phyloP scores from a whole-genome alignment of 1,140 invertebrate species.

The Macrocentrus cingulum region DNA sequence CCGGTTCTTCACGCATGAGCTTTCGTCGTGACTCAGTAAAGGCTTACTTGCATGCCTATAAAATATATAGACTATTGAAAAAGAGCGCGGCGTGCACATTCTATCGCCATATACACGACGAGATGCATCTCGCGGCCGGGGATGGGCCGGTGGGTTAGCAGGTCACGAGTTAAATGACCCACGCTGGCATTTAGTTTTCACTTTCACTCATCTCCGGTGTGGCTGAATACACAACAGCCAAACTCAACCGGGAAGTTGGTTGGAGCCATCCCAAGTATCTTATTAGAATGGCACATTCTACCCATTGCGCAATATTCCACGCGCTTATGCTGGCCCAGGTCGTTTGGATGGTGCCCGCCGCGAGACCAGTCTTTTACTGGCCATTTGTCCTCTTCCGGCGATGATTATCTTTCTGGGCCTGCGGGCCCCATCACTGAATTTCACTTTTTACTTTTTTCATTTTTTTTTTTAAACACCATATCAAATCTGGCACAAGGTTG shows the following conservation, averaged over 20 bases:
- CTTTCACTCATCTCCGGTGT: conserved; percentile 55
- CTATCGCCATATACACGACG: too few species aligned
- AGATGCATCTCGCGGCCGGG: too few species aligned
- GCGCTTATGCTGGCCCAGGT: background rate
- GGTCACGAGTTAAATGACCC: conserved; percentile 60
- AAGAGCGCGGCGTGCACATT: too few species aligned
- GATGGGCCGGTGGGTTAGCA: conserved; percentile 39
- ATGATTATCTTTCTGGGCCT: conserved; percentile 30
- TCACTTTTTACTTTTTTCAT: background rate
- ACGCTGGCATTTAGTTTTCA: conserved; percentile 55
- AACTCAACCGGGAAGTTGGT: conserved; percentile 13
- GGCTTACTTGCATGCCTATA: too few species aligned
- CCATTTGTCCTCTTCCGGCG: conserved; percentile 13
- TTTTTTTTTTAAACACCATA: too few species aligned
- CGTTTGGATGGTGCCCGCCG: background rate
- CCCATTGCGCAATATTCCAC: background rate
- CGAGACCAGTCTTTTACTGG: background rate
- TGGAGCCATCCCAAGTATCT: background rate
- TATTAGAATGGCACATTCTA: conserved; percentile 5
- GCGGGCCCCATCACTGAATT: background rate
- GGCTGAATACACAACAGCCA: conserved; percentile 9
- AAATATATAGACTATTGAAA: too few species aligned
- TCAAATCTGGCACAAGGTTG: conserved; percentile 1
- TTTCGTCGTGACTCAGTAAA: too few species aligned
- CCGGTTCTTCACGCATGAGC: too few species aligned